Percentiles rank a stretch among this genome's conserved stretches.
Evolutionary conservation across 2,888 invertebrate species (phyloP).

Genomic region (Oscheius sp.): DNA sequence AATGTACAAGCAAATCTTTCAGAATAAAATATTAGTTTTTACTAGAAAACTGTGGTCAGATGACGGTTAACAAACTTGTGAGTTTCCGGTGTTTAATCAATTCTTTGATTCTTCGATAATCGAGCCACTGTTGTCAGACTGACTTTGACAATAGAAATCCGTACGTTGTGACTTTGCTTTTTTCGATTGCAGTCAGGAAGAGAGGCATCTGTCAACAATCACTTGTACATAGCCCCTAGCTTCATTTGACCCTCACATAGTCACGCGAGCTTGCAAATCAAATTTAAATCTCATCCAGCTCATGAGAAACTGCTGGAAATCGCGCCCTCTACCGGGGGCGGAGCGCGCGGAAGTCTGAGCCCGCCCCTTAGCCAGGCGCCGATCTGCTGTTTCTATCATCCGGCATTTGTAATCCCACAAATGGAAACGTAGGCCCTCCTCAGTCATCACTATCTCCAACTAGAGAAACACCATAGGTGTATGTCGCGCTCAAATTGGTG

Average conservation of each 20-base stretch:
- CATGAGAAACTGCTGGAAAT: slow-evolving; percentile 35
- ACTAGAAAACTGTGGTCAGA: too few relatives aligned
- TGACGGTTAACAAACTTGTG: too few relatives aligned
- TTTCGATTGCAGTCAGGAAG: too few relatives aligned
- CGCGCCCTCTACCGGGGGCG: slow-evolving; percentile 35
- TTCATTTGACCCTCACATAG: slow-evolving; percentile 30
- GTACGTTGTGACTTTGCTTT: too few relatives aligned
- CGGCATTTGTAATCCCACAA: slow-evolving; percentile 26
- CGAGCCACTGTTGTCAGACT: too few relatives aligned
- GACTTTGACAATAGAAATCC: too few relatives aligned
- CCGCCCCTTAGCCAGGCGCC: slow-evolving; percentile 32
- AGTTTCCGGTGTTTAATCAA: too few relatives aligned
- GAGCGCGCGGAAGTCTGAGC: slow-evolving; percentile 30
- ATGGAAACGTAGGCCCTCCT: slow-evolving; percentile 18
- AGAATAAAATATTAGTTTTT: too few relatives aligned
- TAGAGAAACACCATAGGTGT: slow-evolving; percentile 25
- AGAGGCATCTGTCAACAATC: slow-evolving; percentile 3
- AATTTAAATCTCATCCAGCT: slow-evolving; percentile 38
- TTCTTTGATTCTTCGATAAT: too few relatives aligned
- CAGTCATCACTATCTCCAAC: neutral
- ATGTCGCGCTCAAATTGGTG: slow-evolving; percentile 34
- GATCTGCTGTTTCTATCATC: slow-evolving; percentile 35
- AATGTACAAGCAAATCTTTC: too few relatives aligned
- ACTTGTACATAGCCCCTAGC: slow-evolving; percentile 19
- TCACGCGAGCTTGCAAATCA: slow-evolving; percentile 33